Conservation (phyloP, 2,888 invertebrate genomes). For the Polietes domitor region DNA sequence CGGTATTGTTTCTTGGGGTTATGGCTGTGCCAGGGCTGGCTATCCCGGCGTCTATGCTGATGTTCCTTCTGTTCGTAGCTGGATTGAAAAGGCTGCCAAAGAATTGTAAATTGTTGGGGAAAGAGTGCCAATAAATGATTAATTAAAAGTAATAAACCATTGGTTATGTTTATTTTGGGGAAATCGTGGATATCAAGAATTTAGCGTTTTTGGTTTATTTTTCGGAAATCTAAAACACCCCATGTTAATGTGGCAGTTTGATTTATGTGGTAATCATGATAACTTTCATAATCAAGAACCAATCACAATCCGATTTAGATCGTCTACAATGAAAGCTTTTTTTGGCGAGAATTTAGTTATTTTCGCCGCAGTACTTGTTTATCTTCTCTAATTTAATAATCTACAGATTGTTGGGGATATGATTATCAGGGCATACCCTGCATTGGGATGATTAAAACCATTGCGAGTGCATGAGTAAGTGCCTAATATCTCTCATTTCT, state of each 20-base stretch:
- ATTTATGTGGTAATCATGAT: too few species aligned
- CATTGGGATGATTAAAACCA: too few species aligned
- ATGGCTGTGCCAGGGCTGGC: slow-evolving; percentile 73
- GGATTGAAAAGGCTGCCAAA: slow-evolving; percentile 67
- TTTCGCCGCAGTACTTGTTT: neutral
- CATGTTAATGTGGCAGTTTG: too few species aligned
- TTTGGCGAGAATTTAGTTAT: too few species aligned
- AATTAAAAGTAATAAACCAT: neutral
- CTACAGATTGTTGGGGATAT: too few species aligned
- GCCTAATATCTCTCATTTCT: too few species aligned
- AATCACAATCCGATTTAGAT: too few species aligned
- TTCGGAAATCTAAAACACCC: too few species aligned
- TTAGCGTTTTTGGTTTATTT: neutral
- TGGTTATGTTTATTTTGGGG: neutral
- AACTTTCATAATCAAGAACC: neutral
- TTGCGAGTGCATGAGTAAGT: too few species aligned
- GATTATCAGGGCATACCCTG: too few species aligned
- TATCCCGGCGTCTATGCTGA: slow-evolving; percentile 79
- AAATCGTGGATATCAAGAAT: too few species aligned
- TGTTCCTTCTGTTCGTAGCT: slow-evolving; percentile 69
- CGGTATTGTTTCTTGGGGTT: slow-evolving; percentile 80
- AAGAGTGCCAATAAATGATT: neutral
- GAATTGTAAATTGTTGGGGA: slow-evolving; percentile 60
- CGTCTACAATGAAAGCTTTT: too few species aligned
- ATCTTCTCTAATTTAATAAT: neutral